Evolutionary conservation across 2,797 vertebrate species (phyloP), one percentile per base, ranked within the genome.

Genomic region (Gymnothorax javanicus): DNA sequence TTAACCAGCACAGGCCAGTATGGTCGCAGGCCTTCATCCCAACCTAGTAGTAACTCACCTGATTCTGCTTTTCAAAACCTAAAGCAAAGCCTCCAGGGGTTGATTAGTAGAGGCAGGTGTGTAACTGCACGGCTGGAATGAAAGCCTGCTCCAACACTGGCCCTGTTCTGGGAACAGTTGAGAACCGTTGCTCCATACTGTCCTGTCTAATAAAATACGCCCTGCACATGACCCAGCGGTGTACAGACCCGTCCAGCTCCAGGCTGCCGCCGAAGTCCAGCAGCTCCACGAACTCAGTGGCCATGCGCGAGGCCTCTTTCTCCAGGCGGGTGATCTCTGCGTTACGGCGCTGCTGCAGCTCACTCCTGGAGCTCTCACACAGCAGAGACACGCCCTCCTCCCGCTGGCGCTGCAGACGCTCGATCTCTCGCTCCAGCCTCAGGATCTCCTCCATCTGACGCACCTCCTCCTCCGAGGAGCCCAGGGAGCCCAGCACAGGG

Each of bases 361-460:
- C 97, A 87, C 96, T 96, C 77, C 96, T 96, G 17, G 97, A 96
- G 59, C 95, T 96, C 91, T 97, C 96, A 3, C 96, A 97, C 62
- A 97, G 92, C 91, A 96, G 96, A n/a, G 97, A 97, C 91, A 97
- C 96, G 81, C 97, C 96, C 4, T 98, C 97, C 88, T 97, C 95
- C 0, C 97, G 94, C 93, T 98, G 97, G 86, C 96, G 96, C 93
- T 98, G 97, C 91, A 98, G 85, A 50, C 97, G 97, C 89, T 98
- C 97, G 12, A 98, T 99, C 95, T 98, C 97, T 85, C 94, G 94
- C 92, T 98, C 98, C 87, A 99, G 83, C 86, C 96, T 95, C 89
- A 98, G 92, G 90, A 99, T 98, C 94, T 99, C 97, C 91, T 98
- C 97, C 97, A 98, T 97, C 91, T 98, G 97, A 86, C 93, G 95